A percentile compares a stretch with the other conserved stretches of the same genome.
Evolutionary conservation across 2,888 invertebrate genomes (phyloP).

Genomic region (Epirrita christyi): DNA sequence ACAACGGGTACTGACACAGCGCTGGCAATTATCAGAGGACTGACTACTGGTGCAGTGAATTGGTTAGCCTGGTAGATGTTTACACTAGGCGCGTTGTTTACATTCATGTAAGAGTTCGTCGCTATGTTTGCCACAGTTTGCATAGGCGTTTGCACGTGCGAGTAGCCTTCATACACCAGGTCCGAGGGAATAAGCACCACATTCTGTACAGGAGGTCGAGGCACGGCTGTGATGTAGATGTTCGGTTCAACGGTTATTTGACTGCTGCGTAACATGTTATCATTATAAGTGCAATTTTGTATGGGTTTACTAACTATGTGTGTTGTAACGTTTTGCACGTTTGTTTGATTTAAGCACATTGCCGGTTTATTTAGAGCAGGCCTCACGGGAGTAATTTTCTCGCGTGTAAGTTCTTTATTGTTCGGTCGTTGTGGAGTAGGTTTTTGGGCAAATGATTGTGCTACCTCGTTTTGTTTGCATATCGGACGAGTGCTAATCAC

Average conservation of each 20-base stretch:
- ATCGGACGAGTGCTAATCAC: background rate
- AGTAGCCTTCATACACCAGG: constrained; percentile 55
- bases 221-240: constrained; percentile 44
- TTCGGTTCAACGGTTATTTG: constrained; percentile 40
- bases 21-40: constrained; percentile 55
- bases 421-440: constrained; percentile 5
- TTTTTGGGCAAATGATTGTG: constrained; percentile 9
- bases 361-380: constrained; percentile 7
- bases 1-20: constrained; percentile 42
- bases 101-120: constrained; percentile 47
- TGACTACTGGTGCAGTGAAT: constrained; percentile 52
- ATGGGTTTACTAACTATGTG: constrained; percentile 6
- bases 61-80: constrained; percentile 56
- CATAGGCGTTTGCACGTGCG: constrained; percentile 45
- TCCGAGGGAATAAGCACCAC: constrained; percentile 59
- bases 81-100: constrained; percentile 52
- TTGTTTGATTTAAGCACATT: constrained; percentile 3
- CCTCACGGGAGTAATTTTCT: constrained; percentile 1
- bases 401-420: constrained; percentile 1
- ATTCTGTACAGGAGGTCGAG: constrained; percentile 52
- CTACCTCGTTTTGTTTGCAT: constrained; percentile 5
- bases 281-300: constrained; percentile 12
- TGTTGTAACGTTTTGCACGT: constrained; percentile 9
- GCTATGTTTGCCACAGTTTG: constrained; percentile 37
- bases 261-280: constrained; percentile 7